Evolutionary conservation across 2,113 vertebrate species (phyloP).

Genomic region (Romanogobio albipinnatus): DNA sequence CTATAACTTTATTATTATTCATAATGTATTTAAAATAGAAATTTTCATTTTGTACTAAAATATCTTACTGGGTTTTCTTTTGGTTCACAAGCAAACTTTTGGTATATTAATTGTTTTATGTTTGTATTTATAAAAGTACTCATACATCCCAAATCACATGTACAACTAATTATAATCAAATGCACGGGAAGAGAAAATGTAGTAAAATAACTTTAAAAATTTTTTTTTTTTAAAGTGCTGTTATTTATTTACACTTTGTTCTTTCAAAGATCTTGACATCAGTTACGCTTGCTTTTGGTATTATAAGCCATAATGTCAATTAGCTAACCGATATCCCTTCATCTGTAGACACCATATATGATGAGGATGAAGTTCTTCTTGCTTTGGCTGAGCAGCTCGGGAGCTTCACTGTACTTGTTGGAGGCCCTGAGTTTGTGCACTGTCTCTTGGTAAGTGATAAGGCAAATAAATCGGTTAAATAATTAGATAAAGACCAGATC

Average conservation of each 20-base stretch:
- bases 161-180: neutral
- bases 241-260: neutral
- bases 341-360: slow-evolving; percentile 87
- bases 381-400: slow-evolving; percentile 90
- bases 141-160: neutral
- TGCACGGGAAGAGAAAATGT: neutral
- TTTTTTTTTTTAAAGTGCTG: neutral
- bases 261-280: neutral
- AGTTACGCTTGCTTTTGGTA: neutral
- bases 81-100: neutral
- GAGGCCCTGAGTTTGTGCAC: slow-evolving; percentile 88
- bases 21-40: too few species aligned
- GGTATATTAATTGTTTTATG: neutral
- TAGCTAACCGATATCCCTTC: neutral
- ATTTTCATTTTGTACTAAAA: too few species aligned
- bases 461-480: neutral
- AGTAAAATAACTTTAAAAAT: neutral
- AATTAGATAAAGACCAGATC: neutral
- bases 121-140: neutral
- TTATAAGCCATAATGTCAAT: neutral
- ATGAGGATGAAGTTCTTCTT: slow-evolving; percentile 91
- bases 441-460: slow-evolving; percentile 83
- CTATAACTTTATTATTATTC: too few species aligned
- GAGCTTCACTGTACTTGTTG: slow-evolving; percentile 89
- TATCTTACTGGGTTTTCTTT: neutral